A percentile compares a stretch with the other conserved stretches of the same genome.
Conservation (phyloP, 1,140 invertebrate genomes). For the Chionoecetes opilio region DNA sequence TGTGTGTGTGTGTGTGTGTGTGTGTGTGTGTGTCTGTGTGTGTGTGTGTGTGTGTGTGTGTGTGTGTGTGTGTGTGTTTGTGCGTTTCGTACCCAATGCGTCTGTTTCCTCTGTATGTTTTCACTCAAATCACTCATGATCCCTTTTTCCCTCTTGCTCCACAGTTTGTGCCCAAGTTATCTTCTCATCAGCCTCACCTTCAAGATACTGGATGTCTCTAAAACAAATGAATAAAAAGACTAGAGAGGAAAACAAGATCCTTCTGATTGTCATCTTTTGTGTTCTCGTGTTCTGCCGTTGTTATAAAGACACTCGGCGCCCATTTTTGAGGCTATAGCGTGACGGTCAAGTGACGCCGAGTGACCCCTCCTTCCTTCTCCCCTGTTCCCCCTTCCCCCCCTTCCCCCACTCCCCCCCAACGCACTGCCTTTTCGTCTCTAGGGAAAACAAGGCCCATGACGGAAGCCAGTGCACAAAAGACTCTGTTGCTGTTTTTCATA, state of each 20-base stretch:
- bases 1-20: slow-evolving; percentile 34
- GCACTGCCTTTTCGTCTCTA: neutral
- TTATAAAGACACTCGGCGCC: neutral
- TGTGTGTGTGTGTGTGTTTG: neutral
- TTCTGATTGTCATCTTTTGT: slow-evolving; percentile 11
- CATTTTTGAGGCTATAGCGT: neutral
- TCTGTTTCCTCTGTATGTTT: neutral
- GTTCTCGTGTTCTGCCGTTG: neutral
- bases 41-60: slow-evolving; percentile 5
- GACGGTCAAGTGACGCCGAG: slow-evolving; percentile 3
- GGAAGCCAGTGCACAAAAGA: neutral
- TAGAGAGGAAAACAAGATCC: neutral
- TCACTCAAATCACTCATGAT: neutral
- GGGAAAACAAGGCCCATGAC: slow-evolving; percentile 16
- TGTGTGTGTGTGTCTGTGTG: slow-evolving; percentile 29
- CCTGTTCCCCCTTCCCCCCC: neutral
- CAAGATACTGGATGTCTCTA: slow-evolving; percentile 13
- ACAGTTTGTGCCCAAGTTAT: neutral
- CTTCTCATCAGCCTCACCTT: neutral
- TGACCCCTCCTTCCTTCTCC: neutral
- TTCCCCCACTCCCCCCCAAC: neutral
- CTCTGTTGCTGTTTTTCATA: slow-evolving; percentile 19
- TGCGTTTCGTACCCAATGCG: neutral
- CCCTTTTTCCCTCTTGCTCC: neutral
- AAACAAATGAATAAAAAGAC: neutral